Conservation (phyloP, 2,888 invertebrate genomes). For the Drosophila putrida region DNA sequence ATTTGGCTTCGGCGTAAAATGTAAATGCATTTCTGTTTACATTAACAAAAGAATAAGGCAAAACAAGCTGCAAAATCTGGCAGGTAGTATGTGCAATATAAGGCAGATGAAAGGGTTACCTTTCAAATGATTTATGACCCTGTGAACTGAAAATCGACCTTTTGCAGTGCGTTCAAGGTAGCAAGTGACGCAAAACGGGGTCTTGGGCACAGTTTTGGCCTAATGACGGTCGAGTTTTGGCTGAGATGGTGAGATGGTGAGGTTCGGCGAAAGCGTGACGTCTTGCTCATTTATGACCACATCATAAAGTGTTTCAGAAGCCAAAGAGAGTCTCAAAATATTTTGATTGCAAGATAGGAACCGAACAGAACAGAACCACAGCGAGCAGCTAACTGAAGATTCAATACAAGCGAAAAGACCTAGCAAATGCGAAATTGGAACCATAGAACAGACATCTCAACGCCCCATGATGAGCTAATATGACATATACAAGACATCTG, state of each 20-base stretch:
- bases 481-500: slow-evolving; percentile 45
- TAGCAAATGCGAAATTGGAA: slow-evolving; percentile 37
- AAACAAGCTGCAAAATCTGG: slow-evolving; percentile 17
- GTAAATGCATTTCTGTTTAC: slow-evolving; percentile 22
- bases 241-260: slow-evolving; percentile 6
- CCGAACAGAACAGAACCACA: slow-evolving; percentile 37
- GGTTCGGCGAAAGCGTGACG: slow-evolving; percentile 65
- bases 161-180: slow-evolving; percentile 32
- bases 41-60: slow-evolving; percentile 20
- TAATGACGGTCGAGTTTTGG: slow-evolving; percentile 37
- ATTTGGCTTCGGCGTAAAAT: slow-evolving; percentile 18
- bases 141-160: slow-evolving; percentile 29
- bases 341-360: slow-evolving; percentile 74
- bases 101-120: slow-evolving; percentile 56
- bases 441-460: background rate
- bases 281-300: slow-evolving; percentile 68
- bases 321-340: slow-evolving; percentile 75
- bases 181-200: slow-evolving; percentile 64
- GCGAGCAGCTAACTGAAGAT: slow-evolving; percentile 49
- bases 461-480: slow-evolving; percentile 29
- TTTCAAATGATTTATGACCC: slow-evolving; percentile 62
- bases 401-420: slow-evolving; percentile 49
- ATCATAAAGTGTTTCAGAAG: slow-evolving; percentile 73
- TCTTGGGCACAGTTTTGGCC: slow-evolving; percentile 27
- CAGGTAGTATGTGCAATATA: slow-evolving; percentile 38